phyloP scores from a whole-genome alignment of 2,797 vertebrate genomes.

The Anolis apletophallus region DNA sequence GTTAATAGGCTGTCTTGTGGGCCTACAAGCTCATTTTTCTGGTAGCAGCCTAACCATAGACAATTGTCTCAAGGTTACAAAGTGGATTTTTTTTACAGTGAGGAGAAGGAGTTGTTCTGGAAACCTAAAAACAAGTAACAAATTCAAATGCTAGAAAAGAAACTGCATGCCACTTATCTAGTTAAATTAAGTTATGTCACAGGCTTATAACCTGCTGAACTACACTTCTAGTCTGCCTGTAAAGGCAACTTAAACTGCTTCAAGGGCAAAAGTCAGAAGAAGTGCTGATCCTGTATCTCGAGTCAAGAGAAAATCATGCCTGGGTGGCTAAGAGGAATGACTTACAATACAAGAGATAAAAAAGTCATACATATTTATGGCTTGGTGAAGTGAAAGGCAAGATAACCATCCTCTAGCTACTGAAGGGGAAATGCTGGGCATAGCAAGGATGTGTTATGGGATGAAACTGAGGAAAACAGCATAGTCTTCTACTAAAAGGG shows the following conservation, averaged over 20 bases:
- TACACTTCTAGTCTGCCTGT: neutral
- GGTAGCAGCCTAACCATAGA: neutral
- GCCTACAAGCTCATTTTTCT: slow-evolving; percentile 24
- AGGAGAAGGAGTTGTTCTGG: neutral
- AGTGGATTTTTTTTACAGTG: neutral
- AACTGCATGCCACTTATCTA: neutral
- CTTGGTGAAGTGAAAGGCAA: slow-evolving; percentile 14
- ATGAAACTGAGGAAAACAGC: neutral
- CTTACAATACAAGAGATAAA: neutral
- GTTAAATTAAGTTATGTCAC: neutral
- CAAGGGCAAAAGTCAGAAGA: neutral
- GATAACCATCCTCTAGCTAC: slow-evolving; percentile 30
- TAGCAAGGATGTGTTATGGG: neutral
- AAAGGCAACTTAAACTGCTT: neutral
- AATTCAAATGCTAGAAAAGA: neutral
- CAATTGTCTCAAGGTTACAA: slow-evolving; percentile 19
- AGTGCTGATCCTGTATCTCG: neutral
- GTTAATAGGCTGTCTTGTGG: neutral
- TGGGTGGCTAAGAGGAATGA: slow-evolving; percentile 14
- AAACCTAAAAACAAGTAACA: slow-evolving; percentile 20
- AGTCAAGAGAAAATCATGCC: neutral
- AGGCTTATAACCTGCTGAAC: neutral
- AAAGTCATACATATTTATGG: slow-evolving; percentile 42
- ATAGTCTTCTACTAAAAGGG: neutral
- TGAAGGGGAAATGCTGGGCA: slow-evolving; percentile 20